These are phyloP conservation scores for Sarcophaga subvicina DNA, from an alignment of 2,888 invertebrate genomes.

Conservation along the genomic window DNA sequence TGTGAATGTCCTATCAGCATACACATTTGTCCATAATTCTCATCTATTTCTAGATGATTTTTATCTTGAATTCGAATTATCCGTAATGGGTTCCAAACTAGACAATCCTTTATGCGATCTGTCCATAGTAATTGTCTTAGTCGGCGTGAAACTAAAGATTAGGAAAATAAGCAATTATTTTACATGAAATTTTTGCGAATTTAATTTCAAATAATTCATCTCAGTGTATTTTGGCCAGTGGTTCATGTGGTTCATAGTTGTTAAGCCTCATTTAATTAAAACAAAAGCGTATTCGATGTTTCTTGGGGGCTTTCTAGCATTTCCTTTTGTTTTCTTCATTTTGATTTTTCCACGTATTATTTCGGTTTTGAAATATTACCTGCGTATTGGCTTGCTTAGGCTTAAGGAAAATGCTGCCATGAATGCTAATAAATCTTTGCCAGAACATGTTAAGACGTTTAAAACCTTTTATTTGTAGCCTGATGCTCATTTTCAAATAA, in stretches of 20 bases:
- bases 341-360: background rate
- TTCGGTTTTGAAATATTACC: slow-evolving; percentile 75
- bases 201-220: too few species aligned
- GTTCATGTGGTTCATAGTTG: slow-evolving; percentile 11
- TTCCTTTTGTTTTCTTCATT: slow-evolving; percentile 18
- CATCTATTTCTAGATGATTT: too few species aligned
- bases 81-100: too few species aligned
- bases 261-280: slow-evolving; percentile 80
- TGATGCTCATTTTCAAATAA: background rate
- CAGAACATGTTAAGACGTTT: slow-evolving; percentile 42
- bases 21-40: too few species aligned
- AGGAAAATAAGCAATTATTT: too few species aligned
- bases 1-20: too few species aligned
- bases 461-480: background rate
- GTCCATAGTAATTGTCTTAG: too few species aligned
- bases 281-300: slow-evolving; percentile 74
- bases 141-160: too few species aligned
- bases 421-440: slow-evolving; percentile 79
- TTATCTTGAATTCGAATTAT: too few species aligned
- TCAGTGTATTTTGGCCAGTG: too few species aligned
- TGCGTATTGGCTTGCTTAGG: slow-evolving; percentile 70
- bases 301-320: background rate
- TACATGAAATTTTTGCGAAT: too few species aligned
- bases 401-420: slow-evolving; percentile 75
- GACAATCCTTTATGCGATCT: too few species aligned